phyloP scores from a whole-genome alignment of 2,797 vertebrate genomes.

The Amniataba percoides region DNA sequence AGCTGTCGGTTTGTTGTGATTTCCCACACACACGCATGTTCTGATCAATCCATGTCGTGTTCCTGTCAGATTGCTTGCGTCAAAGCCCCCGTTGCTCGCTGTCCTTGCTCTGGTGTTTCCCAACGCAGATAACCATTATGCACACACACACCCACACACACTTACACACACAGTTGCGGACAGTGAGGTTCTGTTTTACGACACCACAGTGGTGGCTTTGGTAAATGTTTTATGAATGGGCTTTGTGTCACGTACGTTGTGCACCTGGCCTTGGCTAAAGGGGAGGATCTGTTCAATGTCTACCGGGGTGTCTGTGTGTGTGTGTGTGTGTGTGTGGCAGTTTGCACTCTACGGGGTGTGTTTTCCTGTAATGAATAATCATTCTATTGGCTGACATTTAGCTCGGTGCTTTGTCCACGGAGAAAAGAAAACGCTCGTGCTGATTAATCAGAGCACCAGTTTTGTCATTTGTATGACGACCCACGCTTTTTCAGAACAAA shows the following conservation, averaged over 20 bases:
- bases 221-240: constrained; percentile 85
- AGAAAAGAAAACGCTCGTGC: background rate
- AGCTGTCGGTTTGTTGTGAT: constrained; percentile 46
- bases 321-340: constrained; percentile 18
- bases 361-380: constrained; percentile 65
- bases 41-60: constrained; percentile 55
- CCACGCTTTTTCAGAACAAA: background rate
- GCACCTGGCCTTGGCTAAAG: constrained; percentile 71
- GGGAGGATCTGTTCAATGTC: constrained; percentile 74
- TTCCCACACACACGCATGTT: constrained; percentile 43
- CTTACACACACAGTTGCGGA: constrained; percentile 26
- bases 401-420: constrained; percentile 28
- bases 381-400: constrained; percentile 31
- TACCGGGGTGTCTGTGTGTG: constrained; percentile 52
- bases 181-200: constrained; percentile 67
- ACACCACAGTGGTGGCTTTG: constrained; percentile 50
- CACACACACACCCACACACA: constrained; percentile 24
- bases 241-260: constrained; percentile 66
- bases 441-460: constrained; percentile 19
- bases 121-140: constrained; percentile 66
- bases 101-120: constrained; percentile 76
- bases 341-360: constrained; percentile 44
- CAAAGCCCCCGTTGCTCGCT: constrained; percentile 71
- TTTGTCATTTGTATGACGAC: constrained; percentile 10
- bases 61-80: constrained; percentile 64